phyloP scores from a whole-genome alignment of 2,797 vertebrate species.

The Bradypodion pumilum region DNA sequence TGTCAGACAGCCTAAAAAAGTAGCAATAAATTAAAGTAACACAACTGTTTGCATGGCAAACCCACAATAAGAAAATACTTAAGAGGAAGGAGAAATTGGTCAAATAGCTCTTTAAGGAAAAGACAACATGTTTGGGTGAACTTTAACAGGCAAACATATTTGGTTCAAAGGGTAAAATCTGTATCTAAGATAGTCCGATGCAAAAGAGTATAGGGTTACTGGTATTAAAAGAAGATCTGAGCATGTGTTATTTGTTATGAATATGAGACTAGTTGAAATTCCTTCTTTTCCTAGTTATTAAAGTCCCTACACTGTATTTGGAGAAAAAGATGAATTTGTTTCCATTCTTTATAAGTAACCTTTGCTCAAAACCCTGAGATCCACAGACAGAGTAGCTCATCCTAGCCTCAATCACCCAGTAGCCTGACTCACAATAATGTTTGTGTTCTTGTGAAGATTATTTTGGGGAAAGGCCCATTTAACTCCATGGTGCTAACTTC shows the following conservation, averaged over 20 bases:
- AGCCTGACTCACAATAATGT: not conserved
- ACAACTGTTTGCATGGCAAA: not conserved
- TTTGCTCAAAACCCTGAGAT: not conserved
- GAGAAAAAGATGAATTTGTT: not conserved
- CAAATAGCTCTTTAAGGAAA: not conserved
- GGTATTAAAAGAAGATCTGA: no score
- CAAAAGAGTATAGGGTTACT: no score
- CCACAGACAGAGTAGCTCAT: not conserved
- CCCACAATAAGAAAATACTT: no score
- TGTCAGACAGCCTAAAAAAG: not conserved
- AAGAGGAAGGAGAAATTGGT: not conserved
- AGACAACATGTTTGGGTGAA: not conserved
- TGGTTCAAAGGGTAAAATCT: not conserved
- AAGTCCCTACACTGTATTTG: no score
- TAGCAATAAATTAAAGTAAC: not conserved
- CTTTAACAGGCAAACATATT: not conserved
- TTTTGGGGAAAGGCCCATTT: not conserved
- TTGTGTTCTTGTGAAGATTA: not conserved
- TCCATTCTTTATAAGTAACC: not conserved
- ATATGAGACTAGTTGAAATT: no score
- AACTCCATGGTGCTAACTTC: not conserved
- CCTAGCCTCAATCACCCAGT: not conserved
- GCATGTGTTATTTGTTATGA: no score
- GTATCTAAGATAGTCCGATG: not conserved
- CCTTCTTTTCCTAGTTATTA: no score